A percentile compares a stretch with the other conserved stretches of the same genome.
Evolutionary conservation across 2,797 vertebrate species (phyloP).

Genomic region (Diglossa cyanea): DNA sequence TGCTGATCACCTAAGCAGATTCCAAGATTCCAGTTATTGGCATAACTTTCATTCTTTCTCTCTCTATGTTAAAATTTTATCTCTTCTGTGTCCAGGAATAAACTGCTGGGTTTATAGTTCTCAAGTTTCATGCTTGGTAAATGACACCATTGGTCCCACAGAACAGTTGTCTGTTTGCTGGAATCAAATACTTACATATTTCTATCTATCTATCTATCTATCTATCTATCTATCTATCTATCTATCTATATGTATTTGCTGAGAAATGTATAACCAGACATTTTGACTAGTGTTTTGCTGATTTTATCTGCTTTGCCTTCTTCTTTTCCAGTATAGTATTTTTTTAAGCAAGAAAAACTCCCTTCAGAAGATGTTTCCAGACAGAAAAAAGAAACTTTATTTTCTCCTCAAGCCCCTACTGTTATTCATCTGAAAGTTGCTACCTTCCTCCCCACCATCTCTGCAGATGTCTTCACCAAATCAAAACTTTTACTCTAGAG

Average conservation of each 20-base stretch:
- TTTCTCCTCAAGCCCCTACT: neutral
- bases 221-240: neutral
- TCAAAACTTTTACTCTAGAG: constrained; percentile 11
- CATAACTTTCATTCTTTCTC: neutral
- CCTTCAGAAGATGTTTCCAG: neutral
- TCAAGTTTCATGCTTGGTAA: neutral
- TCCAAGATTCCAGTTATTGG: neutral
- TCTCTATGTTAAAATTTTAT: neutral
- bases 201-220: neutral
- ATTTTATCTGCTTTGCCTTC: neutral
- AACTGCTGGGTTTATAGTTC: neutral
- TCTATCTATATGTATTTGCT: neutral
- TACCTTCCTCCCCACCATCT: neutral
- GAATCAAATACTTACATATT: neutral
- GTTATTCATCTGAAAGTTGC: neutral
- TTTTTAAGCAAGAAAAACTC: neutral
- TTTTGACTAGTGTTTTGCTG: neutral
- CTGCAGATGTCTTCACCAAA: constrained; percentile 17
- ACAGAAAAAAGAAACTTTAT: neutral
- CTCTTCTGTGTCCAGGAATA: neutral
- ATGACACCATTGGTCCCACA: neutral
- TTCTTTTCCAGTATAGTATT: neutral
- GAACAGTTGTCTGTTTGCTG: neutral
- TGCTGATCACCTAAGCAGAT: neutral
- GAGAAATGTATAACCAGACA: neutral